Conservation (phyloP, 2,797 vertebrate genomes). For the Betta splendens region DNA sequence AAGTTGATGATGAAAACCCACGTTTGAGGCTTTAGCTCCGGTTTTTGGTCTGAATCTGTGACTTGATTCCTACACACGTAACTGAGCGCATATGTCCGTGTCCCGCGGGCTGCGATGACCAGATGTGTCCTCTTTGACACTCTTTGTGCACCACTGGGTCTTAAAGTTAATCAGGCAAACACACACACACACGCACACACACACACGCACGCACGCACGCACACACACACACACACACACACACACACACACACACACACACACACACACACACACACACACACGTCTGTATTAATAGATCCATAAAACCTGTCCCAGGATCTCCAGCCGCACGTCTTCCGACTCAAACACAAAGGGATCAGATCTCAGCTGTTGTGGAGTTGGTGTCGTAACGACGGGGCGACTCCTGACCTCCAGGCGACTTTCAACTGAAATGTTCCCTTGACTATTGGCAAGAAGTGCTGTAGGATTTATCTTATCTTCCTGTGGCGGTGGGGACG, state of each 20-base stretch:
- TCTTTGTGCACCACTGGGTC: conserved; percentile 44
- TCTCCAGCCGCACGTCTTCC: background rate
- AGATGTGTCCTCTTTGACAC: conserved; percentile 59
- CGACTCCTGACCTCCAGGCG: conserved; percentile 50
- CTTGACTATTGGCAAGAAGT: conserved; percentile 32
- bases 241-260: conserved; percentile 1
- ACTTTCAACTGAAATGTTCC: conserved; percentile 38
- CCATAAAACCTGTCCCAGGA: background rate
- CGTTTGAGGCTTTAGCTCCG: background rate
- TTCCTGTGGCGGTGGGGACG: conserved; percentile 47
- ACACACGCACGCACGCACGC: conserved; percentile 12
- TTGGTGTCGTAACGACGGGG: background rate
- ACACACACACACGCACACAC: conserved; percentile 1
- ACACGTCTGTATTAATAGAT: background rate
- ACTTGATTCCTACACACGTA: background rate
- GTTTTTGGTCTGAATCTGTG: no score
- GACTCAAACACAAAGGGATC: conserved; percentile 6
- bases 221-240: conserved; percentile 2
- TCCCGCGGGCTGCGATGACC: conserved; percentile 46
- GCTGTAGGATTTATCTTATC: conserved; percentile 56
- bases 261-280: conserved; percentile 6
- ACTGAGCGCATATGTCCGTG: background rate
- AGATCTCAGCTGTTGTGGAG: no score
- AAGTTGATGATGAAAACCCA: background rate
- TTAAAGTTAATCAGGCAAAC: conserved; percentile 28